Percentiles rank a stretch among this genome's conserved stretches.
Conservation (phyloP, 2,113 vertebrate species). For the Pao palembangensis region DNA sequence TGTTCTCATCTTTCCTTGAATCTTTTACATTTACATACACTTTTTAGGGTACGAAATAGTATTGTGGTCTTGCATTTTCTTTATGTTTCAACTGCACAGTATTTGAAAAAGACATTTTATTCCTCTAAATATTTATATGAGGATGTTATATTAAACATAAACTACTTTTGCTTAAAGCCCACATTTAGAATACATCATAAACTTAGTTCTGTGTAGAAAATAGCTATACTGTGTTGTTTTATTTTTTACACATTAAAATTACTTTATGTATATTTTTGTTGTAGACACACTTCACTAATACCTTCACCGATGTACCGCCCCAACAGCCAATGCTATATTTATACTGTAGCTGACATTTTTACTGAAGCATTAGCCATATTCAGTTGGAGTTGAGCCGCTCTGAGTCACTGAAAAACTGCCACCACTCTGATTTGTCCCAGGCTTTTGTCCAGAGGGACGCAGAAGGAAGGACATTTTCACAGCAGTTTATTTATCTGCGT, state of each 20-base stretch:
- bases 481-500: neutral
- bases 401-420: slow-evolving; percentile 18
- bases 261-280: no score
- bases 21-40: neutral
- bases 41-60: neutral
- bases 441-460: slow-evolving; percentile 7
- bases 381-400: neutral
- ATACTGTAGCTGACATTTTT: no score
- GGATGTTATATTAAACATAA: no score
- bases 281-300: no score
- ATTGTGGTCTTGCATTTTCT: neutral
- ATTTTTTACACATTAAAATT: no score
- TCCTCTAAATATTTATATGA: neutral
- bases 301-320: no score
- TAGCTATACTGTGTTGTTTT: no score
- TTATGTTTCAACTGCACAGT: neutral
- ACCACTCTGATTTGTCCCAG: slow-evolving; percentile 41
- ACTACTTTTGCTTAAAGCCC: no score
- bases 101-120: neutral
- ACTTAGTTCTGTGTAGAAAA: no score
- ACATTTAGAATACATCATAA: no score
- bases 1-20: neutral
- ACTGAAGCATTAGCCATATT: no score
- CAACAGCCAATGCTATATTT: no score
- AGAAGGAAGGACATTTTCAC: neutral